Evolutionary conservation across 2,113 vertebrate species (phyloP).

Genomic region (Uropsilus gracilis): DNA sequence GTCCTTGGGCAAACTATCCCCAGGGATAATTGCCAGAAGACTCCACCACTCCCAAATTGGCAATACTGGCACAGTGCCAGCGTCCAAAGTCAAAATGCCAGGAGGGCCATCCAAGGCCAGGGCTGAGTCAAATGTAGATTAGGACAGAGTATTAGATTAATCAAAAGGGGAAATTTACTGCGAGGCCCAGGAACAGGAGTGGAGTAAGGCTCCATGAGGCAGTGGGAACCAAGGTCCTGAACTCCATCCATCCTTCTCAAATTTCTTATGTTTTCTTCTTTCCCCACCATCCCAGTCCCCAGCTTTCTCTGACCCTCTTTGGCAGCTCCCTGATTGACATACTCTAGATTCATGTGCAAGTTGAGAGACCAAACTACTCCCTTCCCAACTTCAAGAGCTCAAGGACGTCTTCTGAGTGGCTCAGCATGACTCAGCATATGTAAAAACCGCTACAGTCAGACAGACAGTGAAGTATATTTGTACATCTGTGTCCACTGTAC

Average conservation of each 20-base stretch:
- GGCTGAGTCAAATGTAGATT: background rate
- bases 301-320: background rate
- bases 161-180: slow-evolving; percentile 13
- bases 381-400: slow-evolving; percentile 14
- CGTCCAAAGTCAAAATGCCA: background rate
- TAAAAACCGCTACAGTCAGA: background rate
- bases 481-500: background rate
- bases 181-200: background rate
- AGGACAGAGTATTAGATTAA: background rate
- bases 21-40: background rate
- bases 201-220: background rate
- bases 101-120: background rate
- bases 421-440: background rate
- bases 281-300: no score
- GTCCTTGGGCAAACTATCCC: background rate
- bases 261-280: background rate
- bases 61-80: background rate
- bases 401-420: background rate
- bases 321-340: background rate
- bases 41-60: background rate
- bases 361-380: background rate
- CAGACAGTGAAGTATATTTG: background rate
- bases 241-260: background rate
- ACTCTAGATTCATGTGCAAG: background rate
- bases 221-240: background rate